Conservation (phyloP, 92 coral and sea anemone species). For the Nematostella vectensis region DNA sequence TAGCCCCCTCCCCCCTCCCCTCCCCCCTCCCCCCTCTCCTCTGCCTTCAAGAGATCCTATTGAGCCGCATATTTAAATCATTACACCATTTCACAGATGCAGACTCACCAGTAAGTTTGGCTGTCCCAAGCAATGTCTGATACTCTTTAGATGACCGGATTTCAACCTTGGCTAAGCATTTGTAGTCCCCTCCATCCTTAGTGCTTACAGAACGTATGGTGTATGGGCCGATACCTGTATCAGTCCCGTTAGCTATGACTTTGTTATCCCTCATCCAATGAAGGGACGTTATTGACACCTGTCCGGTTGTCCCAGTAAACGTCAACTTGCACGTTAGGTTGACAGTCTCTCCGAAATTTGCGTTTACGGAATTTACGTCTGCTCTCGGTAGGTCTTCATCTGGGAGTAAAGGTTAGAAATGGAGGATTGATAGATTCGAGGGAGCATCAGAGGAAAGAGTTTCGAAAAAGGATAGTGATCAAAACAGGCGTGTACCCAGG, state of each 20-base stretch:
- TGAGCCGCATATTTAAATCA: no score
- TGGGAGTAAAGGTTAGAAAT: no score
- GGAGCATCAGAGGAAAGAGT: no score
- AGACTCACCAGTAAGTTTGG: conserved; percentile 3
- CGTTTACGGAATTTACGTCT: background rate
- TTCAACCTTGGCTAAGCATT: background rate
- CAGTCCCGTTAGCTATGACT: conserved; percentile 9
- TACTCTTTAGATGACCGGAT: background rate
- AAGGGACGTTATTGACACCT: background rate
- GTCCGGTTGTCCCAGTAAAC: background rate
- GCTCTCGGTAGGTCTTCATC: no score
- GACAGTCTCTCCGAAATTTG: conserved; percentile 2
- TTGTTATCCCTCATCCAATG: conserved; percentile 10
- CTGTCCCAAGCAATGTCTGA: background rate
- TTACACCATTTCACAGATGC: no score
- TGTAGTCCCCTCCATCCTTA: conserved; percentile 5
- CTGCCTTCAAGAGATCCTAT: no score
- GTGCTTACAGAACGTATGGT: background rate
- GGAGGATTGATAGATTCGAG: no score
- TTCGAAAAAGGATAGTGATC: no score
- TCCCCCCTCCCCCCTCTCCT: no score
- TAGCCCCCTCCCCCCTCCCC: no score
- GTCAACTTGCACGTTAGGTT: conserved; percentile 14
- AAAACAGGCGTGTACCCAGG: no score
- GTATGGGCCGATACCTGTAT: conserved; percentile 2